Conservation (phyloP, 2,888 invertebrate genomes). For the Drosophila nr. medialis region DNA sequence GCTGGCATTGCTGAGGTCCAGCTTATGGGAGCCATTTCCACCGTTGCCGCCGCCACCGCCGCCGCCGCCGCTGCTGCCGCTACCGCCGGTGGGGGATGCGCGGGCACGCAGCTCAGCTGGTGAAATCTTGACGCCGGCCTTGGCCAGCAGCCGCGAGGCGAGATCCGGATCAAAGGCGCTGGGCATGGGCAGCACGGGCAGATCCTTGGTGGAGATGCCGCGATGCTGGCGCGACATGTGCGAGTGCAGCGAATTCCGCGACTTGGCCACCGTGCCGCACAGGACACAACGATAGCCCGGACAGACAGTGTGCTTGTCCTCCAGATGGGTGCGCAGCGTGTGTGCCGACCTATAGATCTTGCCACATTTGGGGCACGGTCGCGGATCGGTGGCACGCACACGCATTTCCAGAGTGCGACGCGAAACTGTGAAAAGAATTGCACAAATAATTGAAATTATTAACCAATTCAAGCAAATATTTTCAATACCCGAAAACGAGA, state of each 20-base stretch:
- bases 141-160: conserved; percentile 93
- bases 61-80: conserved; percentile 81
- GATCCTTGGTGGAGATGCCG: conserved; percentile 96
- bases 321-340: conserved; percentile 94
- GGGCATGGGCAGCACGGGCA: conserved; percentile 96
- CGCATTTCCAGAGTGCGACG: conserved; percentile 93
- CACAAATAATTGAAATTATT: background rate
- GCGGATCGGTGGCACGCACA: conserved; percentile 95
- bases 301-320: conserved; percentile 97
- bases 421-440: conserved; percentile 86
- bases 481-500: background rate
- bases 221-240: conserved; percentile 97
- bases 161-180: conserved; percentile 95
- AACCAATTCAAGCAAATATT: background rate
- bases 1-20: conserved; percentile 89
- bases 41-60: conserved; percentile 41
- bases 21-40: conserved; percentile 84
- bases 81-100: conserved; percentile 93
- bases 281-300: conserved; percentile 96
- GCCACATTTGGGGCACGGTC: conserved; percentile 96
- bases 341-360: conserved; percentile 97
- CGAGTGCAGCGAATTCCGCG: conserved; percentile 95
- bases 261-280: conserved; percentile 96
- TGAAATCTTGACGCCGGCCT: conserved; percentile 94
- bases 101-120: conserved; percentile 93